A percentile compares a stretch with the other conserved stretches of the same genome.
Conservation (phyloP, 2,888 invertebrate species). For the Neoaliturus tenellus region DNA sequence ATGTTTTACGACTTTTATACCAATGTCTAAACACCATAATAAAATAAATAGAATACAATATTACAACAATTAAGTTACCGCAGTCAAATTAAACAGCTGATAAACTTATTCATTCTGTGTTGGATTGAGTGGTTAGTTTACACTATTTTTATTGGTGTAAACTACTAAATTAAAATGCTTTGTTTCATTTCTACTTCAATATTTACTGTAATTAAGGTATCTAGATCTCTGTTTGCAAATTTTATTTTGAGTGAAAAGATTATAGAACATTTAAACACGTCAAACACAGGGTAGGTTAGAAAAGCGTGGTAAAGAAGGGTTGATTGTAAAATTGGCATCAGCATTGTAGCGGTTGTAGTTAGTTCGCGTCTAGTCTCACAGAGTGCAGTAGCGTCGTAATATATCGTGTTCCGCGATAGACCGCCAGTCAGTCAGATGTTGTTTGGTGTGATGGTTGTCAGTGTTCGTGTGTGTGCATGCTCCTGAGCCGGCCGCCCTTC, state of each 20-base stretch:
- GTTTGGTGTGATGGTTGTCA: slow-evolving; percentile 27
- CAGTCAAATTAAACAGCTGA: no score
- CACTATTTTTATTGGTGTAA: no score
- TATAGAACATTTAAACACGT: slow-evolving; percentile 12
- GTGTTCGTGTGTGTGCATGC: slow-evolving; percentile 47
- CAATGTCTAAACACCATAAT: no score
- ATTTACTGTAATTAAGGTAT: not conserved
- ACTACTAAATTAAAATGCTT: no score
- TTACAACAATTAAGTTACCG: no score
- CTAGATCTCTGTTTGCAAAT: no score
- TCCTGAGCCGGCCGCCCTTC: slow-evolving; percentile 23
- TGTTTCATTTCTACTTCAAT: not conserved
- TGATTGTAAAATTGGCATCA: slow-evolving; percentile 12
- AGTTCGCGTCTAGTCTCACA: not conserved
- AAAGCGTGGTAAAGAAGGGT: not conserved
- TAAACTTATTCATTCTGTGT: no score
- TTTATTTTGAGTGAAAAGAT: no score
- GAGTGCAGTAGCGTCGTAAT: slow-evolving; percentile 33
- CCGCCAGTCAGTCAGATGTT: slow-evolving; percentile 42
- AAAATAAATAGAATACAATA: no score
- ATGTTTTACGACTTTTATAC: no score
- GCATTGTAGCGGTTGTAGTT: not conserved
- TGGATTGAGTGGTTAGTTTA: no score
- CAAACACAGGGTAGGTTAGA: not conserved
- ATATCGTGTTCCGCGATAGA: slow-evolving; percentile 8